These are phyloP conservation scores for Ophion obscuratus DNA, from an alignment of 2,888 invertebrate genomes.

Conservation along the genomic window DNA sequence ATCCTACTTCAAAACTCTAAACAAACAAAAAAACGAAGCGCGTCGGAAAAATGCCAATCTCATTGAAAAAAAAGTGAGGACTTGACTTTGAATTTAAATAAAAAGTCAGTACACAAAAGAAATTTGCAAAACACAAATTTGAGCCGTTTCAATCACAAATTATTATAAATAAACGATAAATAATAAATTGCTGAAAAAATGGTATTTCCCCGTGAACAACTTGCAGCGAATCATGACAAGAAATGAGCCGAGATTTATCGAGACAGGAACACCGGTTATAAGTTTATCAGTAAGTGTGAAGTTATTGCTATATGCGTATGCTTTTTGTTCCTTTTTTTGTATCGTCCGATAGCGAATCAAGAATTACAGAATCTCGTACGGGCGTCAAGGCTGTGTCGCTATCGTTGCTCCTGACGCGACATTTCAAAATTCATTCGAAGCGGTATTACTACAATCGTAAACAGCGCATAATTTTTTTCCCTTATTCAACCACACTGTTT, in stretches of 20 bases:
- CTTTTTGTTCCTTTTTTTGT: not conserved
- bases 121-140: no score
- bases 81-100: no score
- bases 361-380: constrained; percentile 38
- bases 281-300: constrained; percentile 25
- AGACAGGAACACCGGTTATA: constrained; percentile 15
- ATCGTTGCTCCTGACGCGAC: constrained; percentile 42
- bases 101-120: no score
- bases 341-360: constrained; percentile 45
- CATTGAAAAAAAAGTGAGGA: no score
- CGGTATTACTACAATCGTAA: constrained; percentile 19
- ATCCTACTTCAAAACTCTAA: no score
- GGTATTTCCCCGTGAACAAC: not conserved
- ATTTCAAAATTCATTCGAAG: constrained; percentile 49
- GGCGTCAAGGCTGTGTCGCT: constrained; percentile 46
- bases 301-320: not conserved
- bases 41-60: no score
- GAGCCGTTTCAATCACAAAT: no score
- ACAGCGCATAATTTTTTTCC: constrained; percentile 46
- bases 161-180: no score
- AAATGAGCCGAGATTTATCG: constrained; percentile 6
- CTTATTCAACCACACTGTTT: not conserved
- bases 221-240: not conserved
- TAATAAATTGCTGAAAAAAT: not conserved
- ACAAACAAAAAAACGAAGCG: no score